Percentiles rank a stretch among this genome's conserved stretches.
phyloP scores from a whole-genome alignment of 2,888 invertebrate genomes.

The Nezara viridula region DNA sequence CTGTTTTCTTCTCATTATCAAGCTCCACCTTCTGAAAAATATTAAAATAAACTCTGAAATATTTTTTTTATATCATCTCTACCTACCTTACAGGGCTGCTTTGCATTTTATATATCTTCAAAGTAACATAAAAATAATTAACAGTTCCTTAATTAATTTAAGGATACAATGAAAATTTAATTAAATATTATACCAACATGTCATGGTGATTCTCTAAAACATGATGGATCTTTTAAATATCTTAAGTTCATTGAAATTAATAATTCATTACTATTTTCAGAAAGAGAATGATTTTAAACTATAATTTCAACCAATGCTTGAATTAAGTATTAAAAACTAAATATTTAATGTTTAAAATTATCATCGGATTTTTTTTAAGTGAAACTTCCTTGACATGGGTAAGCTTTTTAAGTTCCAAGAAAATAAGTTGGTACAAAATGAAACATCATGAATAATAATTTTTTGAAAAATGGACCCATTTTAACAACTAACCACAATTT shows the following conservation, averaged over 20 bases:
- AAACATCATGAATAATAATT: not conserved
- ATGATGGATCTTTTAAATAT: not conserved
- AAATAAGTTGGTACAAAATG: not conserved
- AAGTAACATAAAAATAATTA: not conserved
- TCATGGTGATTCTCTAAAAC: not conserved
- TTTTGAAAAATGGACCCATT: not conserved
- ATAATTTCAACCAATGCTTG: not conserved
- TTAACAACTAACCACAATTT: not conserved
- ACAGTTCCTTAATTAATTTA: not conserved
- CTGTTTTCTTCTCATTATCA: conserved; percentile 65
- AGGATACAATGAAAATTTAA: conserved; percentile 25
- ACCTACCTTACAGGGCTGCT: conserved; percentile 27
- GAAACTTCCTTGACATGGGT: not conserved
- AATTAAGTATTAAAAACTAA: not conserved
- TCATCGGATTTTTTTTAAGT: not conserved
- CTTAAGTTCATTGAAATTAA: not conserved
- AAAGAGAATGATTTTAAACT: conserved; percentile 26
- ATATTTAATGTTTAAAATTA: not conserved
- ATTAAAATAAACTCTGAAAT: conserved; percentile 54
- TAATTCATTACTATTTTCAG: not conserved
- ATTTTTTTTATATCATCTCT: not conserved
- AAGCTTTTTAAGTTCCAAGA: not conserved
- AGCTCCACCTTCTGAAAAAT: conserved; percentile 66
- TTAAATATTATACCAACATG: conserved; percentile 1
- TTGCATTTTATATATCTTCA: not conserved